phyloP scores from a whole-genome alignment of 2,888 invertebrate genomes.

The Acanthococcus lagerstroemiae region DNA sequence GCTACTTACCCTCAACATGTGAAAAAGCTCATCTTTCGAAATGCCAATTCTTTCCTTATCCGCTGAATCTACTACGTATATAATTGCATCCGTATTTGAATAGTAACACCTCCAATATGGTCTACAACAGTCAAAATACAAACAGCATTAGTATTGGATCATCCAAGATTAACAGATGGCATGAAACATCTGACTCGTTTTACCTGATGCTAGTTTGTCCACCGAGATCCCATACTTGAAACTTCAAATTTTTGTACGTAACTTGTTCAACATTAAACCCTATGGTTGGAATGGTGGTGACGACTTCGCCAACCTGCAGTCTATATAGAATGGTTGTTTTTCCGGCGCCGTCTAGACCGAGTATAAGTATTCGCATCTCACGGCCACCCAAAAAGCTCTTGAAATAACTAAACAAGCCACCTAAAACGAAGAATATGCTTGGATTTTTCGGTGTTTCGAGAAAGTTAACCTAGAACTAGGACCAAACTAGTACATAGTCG shows the following conservation, averaged over 20 bases:
- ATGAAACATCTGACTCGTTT: conserved; percentile 34
- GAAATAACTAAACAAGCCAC: conserved; percentile 94
- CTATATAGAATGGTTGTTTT: conserved; percentile 89
- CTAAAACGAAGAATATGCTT: conserved; percentile 47
- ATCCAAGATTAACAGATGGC: background rate
- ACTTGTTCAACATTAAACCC: conserved; percentile 99
- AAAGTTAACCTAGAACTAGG: no score
- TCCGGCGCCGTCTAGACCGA: conserved; percentile 96
- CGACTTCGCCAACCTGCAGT: conserved; percentile 96
- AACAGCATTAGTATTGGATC: conserved; percentile 6
- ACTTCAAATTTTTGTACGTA: conserved; percentile 96
- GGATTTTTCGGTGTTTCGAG: no score
- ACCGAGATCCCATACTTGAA: conserved; percentile 98
- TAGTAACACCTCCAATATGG: conserved; percentile 99
- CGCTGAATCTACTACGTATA: conserved; percentile 98
- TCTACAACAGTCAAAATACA: conserved; percentile 50
- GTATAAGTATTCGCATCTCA: conserved; percentile 95
- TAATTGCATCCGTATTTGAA: conserved; percentile 99
- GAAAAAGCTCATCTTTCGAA: conserved; percentile 93
- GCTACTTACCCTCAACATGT: conserved; percentile 81
- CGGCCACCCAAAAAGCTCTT: conserved; percentile 87
- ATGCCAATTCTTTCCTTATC: conserved; percentile 98
- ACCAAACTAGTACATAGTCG: no score
- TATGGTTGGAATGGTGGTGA: conserved; percentile 96
- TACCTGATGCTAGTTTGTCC: conserved; percentile 98